These are phyloP conservation scores for Bombus sylvicola DNA, from an alignment of 1,140 invertebrate genomes.

Conservation along the genomic window DNA sequence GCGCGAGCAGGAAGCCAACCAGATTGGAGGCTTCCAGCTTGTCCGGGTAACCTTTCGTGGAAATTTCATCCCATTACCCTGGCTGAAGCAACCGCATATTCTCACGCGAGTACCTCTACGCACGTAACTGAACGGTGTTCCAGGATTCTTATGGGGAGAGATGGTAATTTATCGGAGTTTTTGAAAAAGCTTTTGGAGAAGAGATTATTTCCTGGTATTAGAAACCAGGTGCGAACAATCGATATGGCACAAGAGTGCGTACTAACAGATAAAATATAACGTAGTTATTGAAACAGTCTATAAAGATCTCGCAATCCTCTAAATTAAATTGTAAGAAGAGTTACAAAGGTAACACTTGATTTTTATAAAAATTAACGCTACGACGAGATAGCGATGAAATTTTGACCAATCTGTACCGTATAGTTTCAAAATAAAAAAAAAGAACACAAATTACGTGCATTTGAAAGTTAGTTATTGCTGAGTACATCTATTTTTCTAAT, in stretches of 20 bases:
- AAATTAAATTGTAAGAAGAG: neutral
- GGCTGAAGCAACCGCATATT: neutral
- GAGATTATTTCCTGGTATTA: neutral
- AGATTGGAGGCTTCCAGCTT: conserved; percentile 10
- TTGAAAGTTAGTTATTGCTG: neutral
- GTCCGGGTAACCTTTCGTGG: conserved; percentile 18
- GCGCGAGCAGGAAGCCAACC: neutral
- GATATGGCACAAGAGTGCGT: too few relatives aligned
- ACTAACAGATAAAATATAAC: too few relatives aligned
- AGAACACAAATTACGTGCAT: neutral
- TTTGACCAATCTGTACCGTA: too few relatives aligned
- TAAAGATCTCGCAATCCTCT: too few relatives aligned
- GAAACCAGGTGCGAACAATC: neutral
- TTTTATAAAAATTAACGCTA: neutral
- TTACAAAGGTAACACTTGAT: neutral
- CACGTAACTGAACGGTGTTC: neutral
- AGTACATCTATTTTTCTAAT: neutral
- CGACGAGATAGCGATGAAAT: neutral
- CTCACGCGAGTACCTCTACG: neutral
- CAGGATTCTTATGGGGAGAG: neutral
- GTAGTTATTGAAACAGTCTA: too few relatives aligned
- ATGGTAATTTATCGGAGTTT: neutral
- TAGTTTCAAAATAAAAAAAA: neutral
- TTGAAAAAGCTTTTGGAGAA: neutral
- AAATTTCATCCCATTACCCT: conserved; percentile 28